Evolutionary conservation across 2,888 invertebrate species (phyloP).

Genomic region (Prosapia bicincta): DNA sequence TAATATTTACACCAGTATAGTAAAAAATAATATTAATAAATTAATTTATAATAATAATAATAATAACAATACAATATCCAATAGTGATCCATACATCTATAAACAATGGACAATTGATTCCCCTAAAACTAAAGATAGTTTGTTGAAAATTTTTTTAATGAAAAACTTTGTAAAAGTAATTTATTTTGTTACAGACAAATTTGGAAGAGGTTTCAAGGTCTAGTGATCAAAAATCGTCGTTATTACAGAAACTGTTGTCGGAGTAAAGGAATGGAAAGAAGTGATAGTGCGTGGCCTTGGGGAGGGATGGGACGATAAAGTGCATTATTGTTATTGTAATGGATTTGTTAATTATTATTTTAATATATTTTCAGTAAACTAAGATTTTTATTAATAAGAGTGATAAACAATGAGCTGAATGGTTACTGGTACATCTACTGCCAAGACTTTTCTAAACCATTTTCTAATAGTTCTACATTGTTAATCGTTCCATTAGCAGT

Average conservation of each 20-base stretch:
- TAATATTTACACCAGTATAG: background rate
- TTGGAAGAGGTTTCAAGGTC: constrained; percentile 65
- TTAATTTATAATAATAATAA: background rate
- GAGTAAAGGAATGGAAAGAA: constrained; percentile 51
- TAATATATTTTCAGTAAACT: constrained; percentile 18
- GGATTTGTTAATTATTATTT: constrained; percentile 21
- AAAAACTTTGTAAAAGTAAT: background rate
- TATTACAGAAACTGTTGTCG: constrained; percentile 81
- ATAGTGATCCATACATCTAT: too few species aligned
- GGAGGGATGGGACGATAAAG: constrained; percentile 17
- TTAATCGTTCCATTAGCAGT: background rate
- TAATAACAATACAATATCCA: too few species aligned
- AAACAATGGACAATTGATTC: too few species aligned
- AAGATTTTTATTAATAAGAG: constrained; percentile 12
- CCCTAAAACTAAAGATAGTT: too few species aligned
- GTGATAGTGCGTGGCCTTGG: background rate
- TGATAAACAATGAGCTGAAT: background rate
- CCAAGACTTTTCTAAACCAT: background rate
- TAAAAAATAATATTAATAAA: background rate
- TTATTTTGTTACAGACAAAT: constrained; percentile 37
- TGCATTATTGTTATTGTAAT: constrained; percentile 35
- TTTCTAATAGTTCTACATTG: constrained; percentile 2
- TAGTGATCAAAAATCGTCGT: constrained; percentile 76
- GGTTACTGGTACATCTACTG: background rate
- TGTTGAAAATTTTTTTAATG: too few species aligned